Conservation (phyloP, 2,113 vertebrate species). For the Microcebus tavaratra region DNA sequence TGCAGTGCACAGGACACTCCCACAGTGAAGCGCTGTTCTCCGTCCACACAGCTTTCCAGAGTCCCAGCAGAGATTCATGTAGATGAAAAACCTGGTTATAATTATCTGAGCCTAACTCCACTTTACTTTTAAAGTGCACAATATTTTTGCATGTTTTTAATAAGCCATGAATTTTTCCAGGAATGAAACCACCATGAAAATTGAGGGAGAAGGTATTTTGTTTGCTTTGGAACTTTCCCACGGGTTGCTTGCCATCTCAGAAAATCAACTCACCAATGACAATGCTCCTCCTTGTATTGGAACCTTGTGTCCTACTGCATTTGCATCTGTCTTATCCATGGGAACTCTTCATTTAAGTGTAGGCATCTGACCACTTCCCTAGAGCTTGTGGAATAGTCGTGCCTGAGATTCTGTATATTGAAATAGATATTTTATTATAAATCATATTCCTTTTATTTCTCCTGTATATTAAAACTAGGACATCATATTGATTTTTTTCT, state of each 20-base stretch:
- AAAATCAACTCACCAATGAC: neutral
- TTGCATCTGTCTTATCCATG: neutral
- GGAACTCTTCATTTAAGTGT: neutral
- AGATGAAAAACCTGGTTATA: conserved; percentile 38
- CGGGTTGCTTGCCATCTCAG: neutral
- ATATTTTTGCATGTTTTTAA: conserved; percentile 19
- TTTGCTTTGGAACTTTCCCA: conserved; percentile 42
- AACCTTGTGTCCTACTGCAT: neutral
- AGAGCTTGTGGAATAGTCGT: neutral
- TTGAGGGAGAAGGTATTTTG: neutral
- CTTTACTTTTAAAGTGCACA: conserved; percentile 25
- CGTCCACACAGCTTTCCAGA: neutral
- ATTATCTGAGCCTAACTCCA: conserved; percentile 31
- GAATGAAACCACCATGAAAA: conserved; percentile 52
- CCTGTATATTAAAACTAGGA: conserved; percentile 11
- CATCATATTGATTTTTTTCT: conserved; percentile 5
- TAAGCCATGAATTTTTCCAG: conserved; percentile 32
- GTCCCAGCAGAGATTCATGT: neutral
- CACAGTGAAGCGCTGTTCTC: neutral
- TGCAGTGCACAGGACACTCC: neutral
- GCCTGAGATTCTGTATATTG: neutral
- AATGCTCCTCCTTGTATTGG: neutral
- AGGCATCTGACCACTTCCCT: neutral
- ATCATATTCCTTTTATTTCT: neutral
- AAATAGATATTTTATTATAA: neutral